These are phyloP conservation scores for Fringilla coelebs DNA, from an alignment of 2,797 vertebrate species.

Conservation along the genomic window DNA sequence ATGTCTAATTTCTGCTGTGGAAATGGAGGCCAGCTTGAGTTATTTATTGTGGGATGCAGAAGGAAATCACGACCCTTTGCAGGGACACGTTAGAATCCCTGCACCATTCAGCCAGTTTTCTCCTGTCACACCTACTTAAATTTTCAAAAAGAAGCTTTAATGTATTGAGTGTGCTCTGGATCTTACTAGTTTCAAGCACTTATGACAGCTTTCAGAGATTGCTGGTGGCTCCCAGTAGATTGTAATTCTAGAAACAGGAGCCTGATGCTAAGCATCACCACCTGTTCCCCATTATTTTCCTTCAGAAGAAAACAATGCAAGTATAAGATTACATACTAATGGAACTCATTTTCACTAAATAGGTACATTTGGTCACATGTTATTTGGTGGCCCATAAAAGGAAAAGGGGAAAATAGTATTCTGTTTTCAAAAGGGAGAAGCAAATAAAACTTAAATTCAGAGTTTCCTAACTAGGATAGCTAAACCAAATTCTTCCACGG, in stretches of 20 bases:
- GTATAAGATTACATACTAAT: constrained; percentile 73
- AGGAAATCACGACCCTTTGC: constrained; percentile 57
- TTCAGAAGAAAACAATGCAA: constrained; percentile 76
- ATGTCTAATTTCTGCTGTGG: constrained; percentile 59
- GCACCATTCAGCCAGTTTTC: constrained; percentile 49
- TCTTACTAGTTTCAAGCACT: constrained; percentile 64
- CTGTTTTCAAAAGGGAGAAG: constrained; percentile 48
- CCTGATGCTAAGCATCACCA: constrained; percentile 71
- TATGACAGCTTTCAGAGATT: constrained; percentile 71
- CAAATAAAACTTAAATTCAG: constrained; percentile 52
- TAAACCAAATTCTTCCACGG: neutral
- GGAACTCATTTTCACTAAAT: constrained; percentile 75
- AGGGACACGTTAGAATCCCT: constrained; percentile 51
- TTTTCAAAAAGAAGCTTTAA: constrained; percentile 69
- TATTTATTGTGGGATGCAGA: constrained; percentile 68
- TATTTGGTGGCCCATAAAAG: constrained; percentile 73
- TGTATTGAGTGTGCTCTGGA: constrained; percentile 58
- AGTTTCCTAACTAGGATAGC: constrained; percentile 11
- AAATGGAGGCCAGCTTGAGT: constrained; percentile 62
- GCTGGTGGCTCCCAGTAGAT: constrained; percentile 71
- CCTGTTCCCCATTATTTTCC: constrained; percentile 73
- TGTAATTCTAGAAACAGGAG: constrained; percentile 79
- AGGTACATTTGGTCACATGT: constrained; percentile 72
- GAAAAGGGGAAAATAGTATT: constrained; percentile 42
- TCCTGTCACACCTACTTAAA: constrained; percentile 71